Percentiles rank a stretch among this genome's conserved stretches.
Evolutionary conservation across 2,888 invertebrate species (phyloP).

Genomic region (Metellina segmentata): DNA sequence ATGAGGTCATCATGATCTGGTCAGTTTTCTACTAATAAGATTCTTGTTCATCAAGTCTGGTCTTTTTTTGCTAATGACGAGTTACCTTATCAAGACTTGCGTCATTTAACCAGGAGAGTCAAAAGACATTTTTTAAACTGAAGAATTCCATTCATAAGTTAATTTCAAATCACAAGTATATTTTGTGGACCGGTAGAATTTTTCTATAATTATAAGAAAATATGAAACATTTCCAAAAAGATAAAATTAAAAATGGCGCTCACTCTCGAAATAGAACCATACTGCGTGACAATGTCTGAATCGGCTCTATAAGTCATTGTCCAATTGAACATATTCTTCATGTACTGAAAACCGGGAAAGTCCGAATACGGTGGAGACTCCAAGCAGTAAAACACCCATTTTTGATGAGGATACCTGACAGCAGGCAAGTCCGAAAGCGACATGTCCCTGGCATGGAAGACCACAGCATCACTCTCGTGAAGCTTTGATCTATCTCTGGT

Average conservation of each 20-base stretch:
- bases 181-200: too few relatives aligned
- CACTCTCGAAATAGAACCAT: slow-evolving; percentile 55
- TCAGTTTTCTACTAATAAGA: too few relatives aligned
- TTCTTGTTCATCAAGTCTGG: too few relatives aligned
- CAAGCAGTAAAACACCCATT: slow-evolving; percentile 77
- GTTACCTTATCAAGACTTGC: too few relatives aligned
- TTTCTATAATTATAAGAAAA: not conserved
- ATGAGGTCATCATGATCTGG: too few relatives aligned
- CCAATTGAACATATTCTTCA: slow-evolving; percentile 71
- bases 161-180: too few relatives aligned
- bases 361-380: slow-evolving; percentile 78
- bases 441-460: slow-evolving; percentile 78
- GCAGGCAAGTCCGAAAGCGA: slow-evolving; percentile 72
- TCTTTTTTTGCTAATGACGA: too few relatives aligned
- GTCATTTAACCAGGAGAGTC: too few relatives aligned
- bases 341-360: slow-evolving; percentile 56
- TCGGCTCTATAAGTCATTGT: slow-evolving; percentile 73
- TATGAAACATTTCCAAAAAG: not conserved
- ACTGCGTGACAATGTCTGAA: slow-evolving; percentile 59
- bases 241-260: not conserved
- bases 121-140: too few relatives aligned
- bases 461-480: slow-evolving; percentile 76
- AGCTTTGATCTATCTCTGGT: slow-evolving; percentile 71
- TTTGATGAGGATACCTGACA: slow-evolving; percentile 69
- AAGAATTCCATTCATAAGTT: too few relatives aligned